These are phyloP conservation scores for Palloptera scutellata DNA, from an alignment of 2,888 invertebrate genomes.

Conservation along the genomic window DNA sequence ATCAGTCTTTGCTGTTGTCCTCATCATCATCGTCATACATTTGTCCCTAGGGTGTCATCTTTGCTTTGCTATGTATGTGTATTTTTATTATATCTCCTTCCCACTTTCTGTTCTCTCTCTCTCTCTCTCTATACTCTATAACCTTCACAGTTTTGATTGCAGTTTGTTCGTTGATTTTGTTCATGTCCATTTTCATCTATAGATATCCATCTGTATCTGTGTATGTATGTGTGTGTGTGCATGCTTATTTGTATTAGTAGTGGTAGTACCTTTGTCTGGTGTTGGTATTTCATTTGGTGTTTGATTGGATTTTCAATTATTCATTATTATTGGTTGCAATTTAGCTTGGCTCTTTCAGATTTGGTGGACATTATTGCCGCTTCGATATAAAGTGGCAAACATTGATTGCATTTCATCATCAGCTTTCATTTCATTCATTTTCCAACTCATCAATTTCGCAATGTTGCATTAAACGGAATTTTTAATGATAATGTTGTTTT, in stretches of 20 bases:
- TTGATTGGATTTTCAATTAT: slow-evolving; percentile 65
- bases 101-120: not conserved
- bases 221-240: slow-evolving; percentile 1
- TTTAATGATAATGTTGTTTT: slow-evolving; percentile 43
- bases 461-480: slow-evolving; percentile 60
- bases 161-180: not conserved
- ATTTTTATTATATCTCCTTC: no score
- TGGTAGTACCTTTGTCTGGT: not conserved
- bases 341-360: slow-evolving; percentile 37
- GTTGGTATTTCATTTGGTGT: slow-evolving; percentile 57
- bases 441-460: slow-evolving; percentile 54
- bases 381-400: slow-evolving; percentile 38
- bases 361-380: slow-evolving; percentile 24
- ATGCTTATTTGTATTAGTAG: not conserved
- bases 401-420: slow-evolving; percentile 47
- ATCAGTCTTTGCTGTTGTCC: not conserved
- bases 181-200: no score
- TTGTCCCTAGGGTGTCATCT: no score
- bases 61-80: no score
- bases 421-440: slow-evolving; percentile 38
- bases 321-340: slow-evolving; percentile 64
- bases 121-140: not conserved
- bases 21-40: not conserved
- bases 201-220: not conserved
- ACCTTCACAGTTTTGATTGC: slow-evolving; percentile 5